Evolutionary conservation across 2,888 invertebrate genomes (phyloP).

Genomic region (Lepetodrilus schrolli): DNA sequence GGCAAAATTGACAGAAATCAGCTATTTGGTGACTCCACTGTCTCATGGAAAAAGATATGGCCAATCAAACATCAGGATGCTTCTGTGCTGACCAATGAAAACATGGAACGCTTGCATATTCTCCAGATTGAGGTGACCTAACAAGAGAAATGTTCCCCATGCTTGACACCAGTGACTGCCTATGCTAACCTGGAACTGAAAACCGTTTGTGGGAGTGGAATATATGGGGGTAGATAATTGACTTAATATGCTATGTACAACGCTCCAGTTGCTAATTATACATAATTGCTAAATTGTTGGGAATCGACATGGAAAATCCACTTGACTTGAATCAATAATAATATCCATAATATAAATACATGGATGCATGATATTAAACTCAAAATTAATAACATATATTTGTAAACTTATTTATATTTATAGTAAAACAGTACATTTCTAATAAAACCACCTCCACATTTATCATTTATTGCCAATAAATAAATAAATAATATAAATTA

Average conservation of each 20-base stretch:
- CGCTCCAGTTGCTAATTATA: not conserved
- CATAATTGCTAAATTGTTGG: not conserved
- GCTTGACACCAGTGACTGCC: constrained; percentile 20
- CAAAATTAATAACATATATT: no score
- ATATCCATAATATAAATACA: no score
- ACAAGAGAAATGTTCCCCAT: not conserved
- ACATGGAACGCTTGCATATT: constrained; percentile 15
- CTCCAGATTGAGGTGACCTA: constrained; percentile 22
- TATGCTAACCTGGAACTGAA: constrained; percentile 13
- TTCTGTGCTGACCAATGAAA: constrained; percentile 5
- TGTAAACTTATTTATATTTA: not conserved
- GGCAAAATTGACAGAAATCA: constrained; percentile 26
- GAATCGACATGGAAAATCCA: not conserved
- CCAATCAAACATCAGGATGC: constrained; percentile 21
- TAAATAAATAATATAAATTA: not conserved
- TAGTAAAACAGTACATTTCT: not conserved
- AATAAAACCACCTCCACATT: not conserved
- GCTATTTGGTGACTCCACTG: constrained; percentile 25
- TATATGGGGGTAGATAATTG: constrained; percentile 25
- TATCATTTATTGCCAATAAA: not conserved
- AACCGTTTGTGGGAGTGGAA: constrained; percentile 13
- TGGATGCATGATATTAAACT: no score
- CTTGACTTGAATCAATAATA: not conserved
- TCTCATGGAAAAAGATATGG: not conserved
- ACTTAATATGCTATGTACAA: constrained; percentile 8